A percentile compares a stretch with the other conserved stretches of the same genome.
These are phyloP conservation scores for Pyrgilauda ruficollis DNA, from an alignment of 2,113 vertebrate genomes.

Conservation along the genomic window DNA sequence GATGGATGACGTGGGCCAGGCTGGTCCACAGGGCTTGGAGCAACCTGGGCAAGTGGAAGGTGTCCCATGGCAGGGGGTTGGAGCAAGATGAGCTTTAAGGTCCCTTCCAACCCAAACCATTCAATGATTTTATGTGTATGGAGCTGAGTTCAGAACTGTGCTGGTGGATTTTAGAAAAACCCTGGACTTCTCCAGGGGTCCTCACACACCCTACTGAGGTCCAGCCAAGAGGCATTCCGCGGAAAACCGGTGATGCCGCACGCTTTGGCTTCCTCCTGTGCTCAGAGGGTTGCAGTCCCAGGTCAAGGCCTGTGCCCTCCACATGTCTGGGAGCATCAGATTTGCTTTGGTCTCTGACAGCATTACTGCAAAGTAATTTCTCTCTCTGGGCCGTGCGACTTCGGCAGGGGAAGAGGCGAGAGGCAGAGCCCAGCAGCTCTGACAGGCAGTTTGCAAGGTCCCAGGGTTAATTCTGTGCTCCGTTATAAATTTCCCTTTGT, in stretches of 20 bases:
- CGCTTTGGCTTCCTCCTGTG: fast-evolving
- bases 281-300: not conserved
- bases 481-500: slow-evolving; percentile 6
- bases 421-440: not conserved
- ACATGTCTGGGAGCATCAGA: slow-evolving; percentile 31
- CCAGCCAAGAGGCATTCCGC: not conserved
- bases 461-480: slow-evolving; percentile 43
- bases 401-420: not conserved
- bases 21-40: not conserved
- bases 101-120: not conserved
- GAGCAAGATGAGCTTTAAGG: not conserved
- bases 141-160: not conserved
- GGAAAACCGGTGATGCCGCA: not conserved
- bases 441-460: not conserved
- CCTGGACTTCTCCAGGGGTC: not conserved
- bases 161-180: not conserved
- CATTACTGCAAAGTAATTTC: slow-evolving; percentile 12
- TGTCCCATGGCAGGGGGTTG: not conserved
- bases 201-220: not conserved
- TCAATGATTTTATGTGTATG: not conserved
- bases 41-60: not conserved
- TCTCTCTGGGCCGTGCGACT: fast-evolving
- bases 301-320: slow-evolving; percentile 53
- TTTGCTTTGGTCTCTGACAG: slow-evolving; percentile 43
- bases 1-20: not conserved